Percentiles rank a stretch among this genome's conserved stretches.
Evolutionary conservation across 2,113 vertebrate genomes (phyloP).

Genomic region (Tetrax tetrax): DNA sequence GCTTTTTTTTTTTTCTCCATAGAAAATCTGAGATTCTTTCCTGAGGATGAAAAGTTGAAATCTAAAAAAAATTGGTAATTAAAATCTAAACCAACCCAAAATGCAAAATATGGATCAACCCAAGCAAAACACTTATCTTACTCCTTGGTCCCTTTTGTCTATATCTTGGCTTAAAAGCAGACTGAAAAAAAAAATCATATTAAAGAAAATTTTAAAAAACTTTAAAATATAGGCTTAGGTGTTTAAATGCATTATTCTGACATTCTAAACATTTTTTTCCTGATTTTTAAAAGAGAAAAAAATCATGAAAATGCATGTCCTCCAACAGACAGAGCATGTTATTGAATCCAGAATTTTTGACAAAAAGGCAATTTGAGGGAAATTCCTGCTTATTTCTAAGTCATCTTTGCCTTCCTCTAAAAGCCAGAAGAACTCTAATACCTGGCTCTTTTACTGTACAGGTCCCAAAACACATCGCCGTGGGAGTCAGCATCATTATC

Average conservation of each 20-base stretch:
- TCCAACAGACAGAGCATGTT: neutral
- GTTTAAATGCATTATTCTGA: neutral
- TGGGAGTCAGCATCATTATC: neutral
- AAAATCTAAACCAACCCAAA: neutral
- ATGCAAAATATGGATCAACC: neutral
- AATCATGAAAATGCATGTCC: neutral
- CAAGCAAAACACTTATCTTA: neutral
- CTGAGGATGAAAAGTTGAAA: neutral
- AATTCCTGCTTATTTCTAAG: neutral
- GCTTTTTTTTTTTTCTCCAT: accelerated
- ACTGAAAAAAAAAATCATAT: neutral
- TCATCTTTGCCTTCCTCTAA: neutral
- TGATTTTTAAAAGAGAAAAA: neutral
- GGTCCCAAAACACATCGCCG: neutral
- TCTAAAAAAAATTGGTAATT: neutral
- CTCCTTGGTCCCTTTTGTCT: neutral
- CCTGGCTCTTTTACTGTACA: neutral
- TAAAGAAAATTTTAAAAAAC: neutral
- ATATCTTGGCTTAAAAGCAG: neutral
- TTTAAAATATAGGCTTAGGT: neutral
- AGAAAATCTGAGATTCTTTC: neutral
- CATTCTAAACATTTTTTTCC: neutral
- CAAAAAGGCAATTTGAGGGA: neutral
- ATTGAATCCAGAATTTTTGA: neutral
- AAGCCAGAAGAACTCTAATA: neutral